Evolutionary conservation across 92 coral and sea anemone species (phyloP).

Genomic region (Diadumene lineata): DNA sequence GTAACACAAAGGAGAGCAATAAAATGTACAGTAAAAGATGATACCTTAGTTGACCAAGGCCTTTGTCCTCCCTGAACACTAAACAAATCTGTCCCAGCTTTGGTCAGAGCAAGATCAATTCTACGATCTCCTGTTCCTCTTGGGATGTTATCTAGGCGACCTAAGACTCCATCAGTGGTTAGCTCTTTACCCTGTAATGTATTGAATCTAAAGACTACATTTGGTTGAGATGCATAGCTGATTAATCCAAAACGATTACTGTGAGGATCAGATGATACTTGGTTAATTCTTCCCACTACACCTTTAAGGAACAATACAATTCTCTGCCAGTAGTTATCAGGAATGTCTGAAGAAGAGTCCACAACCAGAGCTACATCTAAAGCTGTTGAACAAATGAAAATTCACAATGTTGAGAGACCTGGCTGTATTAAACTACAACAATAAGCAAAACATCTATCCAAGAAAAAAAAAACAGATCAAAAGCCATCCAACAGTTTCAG

Average conservation of each 20-base stretch:
- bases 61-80: constrained; percentile 55
- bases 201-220: constrained; percentile 15
- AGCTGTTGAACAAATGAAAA: too few relatives aligned
- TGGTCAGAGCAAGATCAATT: constrained; percentile 47
- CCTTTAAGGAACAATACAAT: constrained; percentile 29
- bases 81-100: constrained; percentile 48
- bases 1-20: too few relatives aligned
- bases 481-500: too few relatives aligned
- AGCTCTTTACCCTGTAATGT: constrained; percentile 23
- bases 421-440: too few relatives aligned
- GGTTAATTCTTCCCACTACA: constrained; percentile 17
- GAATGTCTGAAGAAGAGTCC: constrained; percentile 28
- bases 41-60: constrained; percentile 55
- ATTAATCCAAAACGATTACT: constrained; percentile 39
- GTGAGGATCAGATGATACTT: constrained; percentile 22
- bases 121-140: constrained; percentile 40
- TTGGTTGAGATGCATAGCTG: constrained; percentile 27
- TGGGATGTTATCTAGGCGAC: constrained; percentile 9
- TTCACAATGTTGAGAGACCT: too few relatives aligned
- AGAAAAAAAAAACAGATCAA: too few relatives aligned
- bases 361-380: constrained; percentile 29
- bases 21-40: too few relatives aligned
- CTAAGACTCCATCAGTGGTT: background rate
- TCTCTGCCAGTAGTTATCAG: constrained; percentile 19
- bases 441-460: too few relatives aligned